phyloP scores from a whole-genome alignment of 35 echinoderm and acorn worm species.

The Apostichopus japonicus region DNA sequence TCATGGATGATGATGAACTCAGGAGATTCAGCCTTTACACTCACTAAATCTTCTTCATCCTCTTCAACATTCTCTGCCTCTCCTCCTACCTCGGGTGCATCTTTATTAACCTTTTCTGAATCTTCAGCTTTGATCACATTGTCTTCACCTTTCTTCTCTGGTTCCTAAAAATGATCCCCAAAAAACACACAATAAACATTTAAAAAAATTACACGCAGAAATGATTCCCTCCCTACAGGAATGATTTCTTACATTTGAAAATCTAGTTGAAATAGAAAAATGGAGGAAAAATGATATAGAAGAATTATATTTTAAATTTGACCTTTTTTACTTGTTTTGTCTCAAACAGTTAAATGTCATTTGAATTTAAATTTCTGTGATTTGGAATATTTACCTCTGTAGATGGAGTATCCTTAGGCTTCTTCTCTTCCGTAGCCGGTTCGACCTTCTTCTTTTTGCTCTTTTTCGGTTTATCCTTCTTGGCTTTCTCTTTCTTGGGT shows the following conservation, averaged over 20 bases:
- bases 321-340: too few relatives aligned
- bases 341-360: too few relatives aligned
- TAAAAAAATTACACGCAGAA: too few relatives aligned
- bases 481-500: constrained; percentile 20
- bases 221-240: too few relatives aligned
- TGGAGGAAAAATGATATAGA: too few relatives aligned
- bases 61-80: constrained; percentile 50
- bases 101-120: constrained; percentile 4
- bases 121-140: neutral
- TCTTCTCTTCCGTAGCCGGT: neutral
- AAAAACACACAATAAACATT: too few relatives aligned
- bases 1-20: constrained; percentile 89
- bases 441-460: neutral
- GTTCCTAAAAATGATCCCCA: neutral
- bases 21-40: constrained; percentile 69
- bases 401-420: neutral
- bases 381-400: neutral
- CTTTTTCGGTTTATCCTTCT: constrained; percentile 30
- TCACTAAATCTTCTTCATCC: constrained; percentile 32
- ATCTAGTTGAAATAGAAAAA: too few relatives aligned
- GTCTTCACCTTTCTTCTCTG: constrained; percentile 8
- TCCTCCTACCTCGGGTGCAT: neutral
- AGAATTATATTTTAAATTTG: too few relatives aligned
- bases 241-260: too few relatives aligned
- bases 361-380: too few relatives aligned